phyloP scores from a whole-genome alignment of 2,113 vertebrate genomes.

The Anarrhichthys ocellatus region DNA sequence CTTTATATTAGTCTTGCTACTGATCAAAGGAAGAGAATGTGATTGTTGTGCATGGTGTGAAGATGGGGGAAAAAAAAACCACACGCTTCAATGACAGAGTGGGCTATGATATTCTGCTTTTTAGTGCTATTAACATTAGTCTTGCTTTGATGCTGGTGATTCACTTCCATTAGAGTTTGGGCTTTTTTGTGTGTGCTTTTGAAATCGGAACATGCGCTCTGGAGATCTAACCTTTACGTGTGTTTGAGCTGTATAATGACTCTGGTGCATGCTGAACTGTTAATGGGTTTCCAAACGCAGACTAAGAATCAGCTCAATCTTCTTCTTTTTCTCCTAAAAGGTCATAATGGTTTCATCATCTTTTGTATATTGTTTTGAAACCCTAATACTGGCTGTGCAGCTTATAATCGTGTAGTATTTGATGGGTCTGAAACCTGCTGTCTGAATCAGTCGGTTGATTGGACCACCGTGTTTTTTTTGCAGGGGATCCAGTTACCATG shows the following conservation, averaged over 20 bases:
- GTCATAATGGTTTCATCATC: neutral
- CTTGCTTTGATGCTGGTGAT: constrained; percentile 62
- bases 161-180: constrained; percentile 35
- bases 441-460: constrained; percentile 10
- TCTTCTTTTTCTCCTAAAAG: neutral
- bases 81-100: constrained; percentile 51
- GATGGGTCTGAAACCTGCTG: neutral
- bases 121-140: constrained; percentile 58
- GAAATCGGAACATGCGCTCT: constrained; percentile 34
- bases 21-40: constrained; percentile 49
- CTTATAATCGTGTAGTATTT: neutral
- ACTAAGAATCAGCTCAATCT: neutral
- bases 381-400: neutral
- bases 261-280: constrained; percentile 51
- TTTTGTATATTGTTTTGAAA: neutral
- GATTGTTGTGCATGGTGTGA: constrained; percentile 70
- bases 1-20: neutral
- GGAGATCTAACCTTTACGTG: constrained; percentile 50
- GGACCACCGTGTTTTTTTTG: constrained; percentile 19
- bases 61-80: constrained; percentile 59
- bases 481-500: constrained; percentile 93
- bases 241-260: constrained; percentile 30
- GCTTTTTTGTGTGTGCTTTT: constrained; percentile 43
- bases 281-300: constrained; percentile 25
- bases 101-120: constrained; percentile 46